Conservation (phyloP, 1,140 invertebrate species). For the Bombus ignitus region DNA sequence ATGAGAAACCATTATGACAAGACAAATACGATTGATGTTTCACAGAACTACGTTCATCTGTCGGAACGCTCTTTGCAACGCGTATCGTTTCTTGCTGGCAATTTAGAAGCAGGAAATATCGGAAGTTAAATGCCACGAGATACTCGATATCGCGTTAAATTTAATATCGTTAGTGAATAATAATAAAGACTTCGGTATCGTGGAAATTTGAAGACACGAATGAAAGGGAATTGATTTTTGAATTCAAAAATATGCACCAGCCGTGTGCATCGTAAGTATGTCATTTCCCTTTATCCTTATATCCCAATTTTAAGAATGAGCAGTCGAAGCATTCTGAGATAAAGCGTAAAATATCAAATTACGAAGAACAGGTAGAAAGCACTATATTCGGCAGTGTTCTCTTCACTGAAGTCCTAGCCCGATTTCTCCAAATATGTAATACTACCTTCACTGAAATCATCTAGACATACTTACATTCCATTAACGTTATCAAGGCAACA, state of each 20-base stretch:
- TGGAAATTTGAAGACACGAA: not conserved
- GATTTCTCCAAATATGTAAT: not conserved
- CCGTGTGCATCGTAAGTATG: not conserved
- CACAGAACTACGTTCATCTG: not conserved
- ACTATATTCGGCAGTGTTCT: too few species aligned
- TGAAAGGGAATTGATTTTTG: not conserved
- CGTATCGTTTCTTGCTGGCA: not conserved
- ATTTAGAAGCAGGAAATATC: not conserved
- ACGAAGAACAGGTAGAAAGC: not conserved
- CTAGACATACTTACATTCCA: not conserved
- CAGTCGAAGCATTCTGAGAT: not conserved
- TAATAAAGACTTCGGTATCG: not conserved
- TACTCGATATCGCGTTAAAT: not conserved
- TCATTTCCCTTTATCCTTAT: not conserved
- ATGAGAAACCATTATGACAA: not conserved
- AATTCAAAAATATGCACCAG: not conserved
- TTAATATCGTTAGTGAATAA: not conserved
- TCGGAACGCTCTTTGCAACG: not conserved
- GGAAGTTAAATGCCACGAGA: not conserved
- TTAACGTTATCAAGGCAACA: slow-evolving; percentile 7
- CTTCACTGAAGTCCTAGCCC: not conserved
- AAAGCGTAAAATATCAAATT: not conserved
- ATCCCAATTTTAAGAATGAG: not conserved
- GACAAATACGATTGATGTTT: not conserved
- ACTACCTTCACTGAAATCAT: not conserved